Percentiles rank a stretch among this genome's conserved stretches.
Conservation (phyloP, 1,140 invertebrate genomes). For the Drosophila mayri region DNA sequence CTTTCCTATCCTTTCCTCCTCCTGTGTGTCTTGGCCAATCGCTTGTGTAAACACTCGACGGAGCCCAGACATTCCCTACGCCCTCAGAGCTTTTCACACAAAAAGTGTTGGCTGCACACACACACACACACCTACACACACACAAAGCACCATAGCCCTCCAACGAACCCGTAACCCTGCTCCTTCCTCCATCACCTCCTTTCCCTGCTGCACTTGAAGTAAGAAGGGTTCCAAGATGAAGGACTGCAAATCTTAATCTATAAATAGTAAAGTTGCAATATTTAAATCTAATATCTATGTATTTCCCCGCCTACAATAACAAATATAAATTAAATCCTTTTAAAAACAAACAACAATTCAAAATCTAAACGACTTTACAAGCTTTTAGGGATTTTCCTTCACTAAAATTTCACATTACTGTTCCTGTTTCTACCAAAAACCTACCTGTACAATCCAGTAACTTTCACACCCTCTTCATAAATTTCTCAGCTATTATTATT, state of each 20-base stretch:
- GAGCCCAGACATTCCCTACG: constrained; percentile 50
- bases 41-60: constrained; percentile 71
- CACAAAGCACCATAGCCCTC: too few species aligned
- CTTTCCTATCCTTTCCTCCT: background rate
- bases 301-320: too few species aligned
- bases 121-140: too few species aligned
- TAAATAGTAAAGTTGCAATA: background rate
- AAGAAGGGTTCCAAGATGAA: background rate
- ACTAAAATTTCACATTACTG: too few species aligned
- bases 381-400: too few species aligned
- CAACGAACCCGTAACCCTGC: background rate
- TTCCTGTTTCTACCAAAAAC: too few species aligned
- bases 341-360: too few species aligned
- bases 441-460: too few species aligned
- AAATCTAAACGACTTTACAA: too few species aligned
- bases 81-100: constrained; percentile 76
- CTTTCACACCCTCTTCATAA: too few species aligned
- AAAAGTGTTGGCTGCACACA: constrained; percentile 73
- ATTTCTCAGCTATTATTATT: rapidly evolving
- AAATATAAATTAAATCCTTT: too few species aligned
- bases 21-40: constrained; percentile 73
- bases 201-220: background rate
- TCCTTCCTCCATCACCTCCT: background rate
- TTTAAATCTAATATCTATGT: too few species aligned
- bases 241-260: background rate